Evolutionary conservation across 2,888 invertebrate species (phyloP), one percentile per base, ranked within the genome.

Genomic region (Caenorhabditis panamensis): DNA sequence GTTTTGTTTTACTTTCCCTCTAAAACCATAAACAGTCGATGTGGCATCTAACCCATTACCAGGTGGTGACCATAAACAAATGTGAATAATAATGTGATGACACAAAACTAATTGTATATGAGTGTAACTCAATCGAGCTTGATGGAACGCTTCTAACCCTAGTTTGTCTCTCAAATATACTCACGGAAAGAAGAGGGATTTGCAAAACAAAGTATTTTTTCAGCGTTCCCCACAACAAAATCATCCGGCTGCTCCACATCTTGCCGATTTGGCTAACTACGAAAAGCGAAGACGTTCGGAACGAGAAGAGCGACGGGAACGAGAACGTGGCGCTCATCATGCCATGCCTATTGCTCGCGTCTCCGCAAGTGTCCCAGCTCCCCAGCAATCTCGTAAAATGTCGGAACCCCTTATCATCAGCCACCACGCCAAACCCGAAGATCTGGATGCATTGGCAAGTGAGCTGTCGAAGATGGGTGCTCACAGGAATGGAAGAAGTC

Each of bases 361-460:
- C 11, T 77, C 81, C 24, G 84, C 84, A 26, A 77, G 73, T 66
- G 78, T 82, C 26, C 82, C 83, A 6, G 84, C 84, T 37, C 78
- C 84, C n/a, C 83, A 84, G 31, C 89, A 87, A 26, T 73, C 88
- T 26, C 72, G 89, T 20, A 90, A 89, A 68, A 84, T 90, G 86
- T 86, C 85, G 44, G 90, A 90, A 62, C 90, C 89, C 13, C 76
- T 90, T 24, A 80, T 89, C 6, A 85, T 89, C 49, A 77, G 86
- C 11, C 84, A 88, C 26, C 87, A 86, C n/a, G 82, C 83, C 6
- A 82, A 87, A 56, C 89, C 89, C 1, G 89, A 90, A 96, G 97
- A 97, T 93, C 94, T 98, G 93, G 97, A 98, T 93, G 95, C 95
- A 92, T 93, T 98, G 92, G 97, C 97, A 84, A 96, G 96, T 91